Evolutionary conservation across 2,113 vertebrate genomes (phyloP).

Genomic region (Halichoerus grypus): DNA sequence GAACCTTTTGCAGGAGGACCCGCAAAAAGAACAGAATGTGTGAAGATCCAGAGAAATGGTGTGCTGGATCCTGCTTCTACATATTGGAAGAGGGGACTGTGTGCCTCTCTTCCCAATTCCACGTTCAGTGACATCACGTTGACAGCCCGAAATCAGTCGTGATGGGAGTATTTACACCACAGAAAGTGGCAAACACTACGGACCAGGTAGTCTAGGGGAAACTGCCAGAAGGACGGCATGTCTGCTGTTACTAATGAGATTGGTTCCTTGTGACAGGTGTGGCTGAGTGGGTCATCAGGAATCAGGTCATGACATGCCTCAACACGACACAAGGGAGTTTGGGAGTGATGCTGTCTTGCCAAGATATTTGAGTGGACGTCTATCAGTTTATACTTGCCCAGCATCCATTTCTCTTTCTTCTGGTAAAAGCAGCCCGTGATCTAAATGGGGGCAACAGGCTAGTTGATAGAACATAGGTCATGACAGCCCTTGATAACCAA

Average conservation of each 20-base stretch:
- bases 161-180: not conserved
- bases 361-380: not conserved
- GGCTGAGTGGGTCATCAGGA: not conserved
- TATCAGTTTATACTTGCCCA: not conserved
- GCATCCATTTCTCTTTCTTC: constrained; percentile 10
- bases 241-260: not conserved
- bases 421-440: not conserved
- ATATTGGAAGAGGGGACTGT: not conserved
- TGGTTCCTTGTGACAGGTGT: not conserved
- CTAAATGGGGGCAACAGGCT: not conserved
- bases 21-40: not conserved
- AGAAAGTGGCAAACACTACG: not conserved
- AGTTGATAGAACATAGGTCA: not conserved
- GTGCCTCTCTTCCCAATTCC: not conserved
- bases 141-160: not conserved
- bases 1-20: not conserved
- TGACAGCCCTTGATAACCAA: not conserved
- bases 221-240: not conserved
- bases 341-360: not conserved
- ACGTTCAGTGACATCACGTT: not conserved
- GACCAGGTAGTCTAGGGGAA: not conserved
- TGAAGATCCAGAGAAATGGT: not conserved
- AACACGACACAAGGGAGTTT: not conserved
- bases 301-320: not conserved
- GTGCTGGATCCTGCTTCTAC: not conserved